A percentile compares a stretch with the other conserved stretches of the same genome.
Evolutionary conservation across 2,797 vertebrate genomes (phyloP).

Genomic region (Heteromormyrus szaboi): DNA sequence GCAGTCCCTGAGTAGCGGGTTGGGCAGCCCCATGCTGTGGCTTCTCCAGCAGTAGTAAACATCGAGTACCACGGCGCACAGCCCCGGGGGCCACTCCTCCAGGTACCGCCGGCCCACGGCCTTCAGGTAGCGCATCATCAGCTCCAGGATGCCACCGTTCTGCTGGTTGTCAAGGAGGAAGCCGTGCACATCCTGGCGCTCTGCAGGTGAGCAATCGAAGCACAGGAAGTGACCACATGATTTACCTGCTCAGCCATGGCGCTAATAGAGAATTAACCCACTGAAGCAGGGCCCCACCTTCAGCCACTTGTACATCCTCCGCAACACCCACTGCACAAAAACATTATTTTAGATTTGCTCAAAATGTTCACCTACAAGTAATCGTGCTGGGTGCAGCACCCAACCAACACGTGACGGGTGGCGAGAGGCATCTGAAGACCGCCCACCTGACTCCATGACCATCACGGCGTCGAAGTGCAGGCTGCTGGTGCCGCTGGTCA

Average conservation of each 20-base stretch:
- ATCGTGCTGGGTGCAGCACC: not conserved
- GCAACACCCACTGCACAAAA: not conserved
- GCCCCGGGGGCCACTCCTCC: constrained; percentile 80
- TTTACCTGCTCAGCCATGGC: not conserved
- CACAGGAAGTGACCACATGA: not conserved
- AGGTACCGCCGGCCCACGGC: constrained; percentile 79
- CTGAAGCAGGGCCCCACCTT: not conserved
- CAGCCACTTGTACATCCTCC: not conserved
- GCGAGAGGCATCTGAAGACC: not conserved
- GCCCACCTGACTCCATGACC: constrained; percentile 81
- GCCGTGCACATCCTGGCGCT: constrained; percentile 82
- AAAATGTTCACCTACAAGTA: not conserved
- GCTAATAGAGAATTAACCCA: not conserved
- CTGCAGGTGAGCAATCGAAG: constrained; percentile 45
- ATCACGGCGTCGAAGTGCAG: constrained; percentile 69
- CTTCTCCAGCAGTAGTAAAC: constrained; percentile 84
- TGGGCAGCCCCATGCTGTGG: constrained; percentile 86
- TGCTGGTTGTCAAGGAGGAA: constrained; percentile 79
- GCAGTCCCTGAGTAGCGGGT: constrained; percentile 83
- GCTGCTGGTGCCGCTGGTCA: constrained; percentile 58
- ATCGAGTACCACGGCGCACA: constrained; percentile 76
- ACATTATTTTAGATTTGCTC: not conserved
- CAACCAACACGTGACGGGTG: not conserved
- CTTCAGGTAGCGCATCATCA: constrained; percentile 92
- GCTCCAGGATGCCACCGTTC: constrained; percentile 87